A percentile compares a stretch with the other conserved stretches of the same genome.
Conservation (phyloP, 2,113 vertebrate species). For the Salvelinus namaycush region DNA sequence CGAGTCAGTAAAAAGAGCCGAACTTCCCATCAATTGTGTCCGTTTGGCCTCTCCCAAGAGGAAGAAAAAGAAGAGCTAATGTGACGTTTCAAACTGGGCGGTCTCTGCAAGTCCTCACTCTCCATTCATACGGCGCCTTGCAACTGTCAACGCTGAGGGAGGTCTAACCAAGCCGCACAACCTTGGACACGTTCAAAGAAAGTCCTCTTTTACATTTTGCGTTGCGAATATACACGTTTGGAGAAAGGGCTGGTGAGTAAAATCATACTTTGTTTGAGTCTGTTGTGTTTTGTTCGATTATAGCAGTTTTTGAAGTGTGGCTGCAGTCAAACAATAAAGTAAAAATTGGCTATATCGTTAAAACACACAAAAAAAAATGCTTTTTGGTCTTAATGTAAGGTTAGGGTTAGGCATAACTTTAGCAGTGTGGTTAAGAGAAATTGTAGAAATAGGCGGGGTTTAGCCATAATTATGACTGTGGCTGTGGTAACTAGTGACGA, state of each 20-base stretch:
- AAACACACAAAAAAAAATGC: not conserved
- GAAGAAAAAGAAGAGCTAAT: no score
- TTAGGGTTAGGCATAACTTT: no score
- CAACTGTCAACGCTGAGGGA: not conserved
- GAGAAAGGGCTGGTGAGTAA: slow-evolving; percentile 54
- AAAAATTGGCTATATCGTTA: not conserved
- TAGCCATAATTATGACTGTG: no score
- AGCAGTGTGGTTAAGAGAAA: no score
- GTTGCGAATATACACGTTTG: not conserved
- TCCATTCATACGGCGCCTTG: not conserved
- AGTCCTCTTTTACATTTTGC: not conserved
- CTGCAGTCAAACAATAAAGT: slow-evolving; percentile 18
- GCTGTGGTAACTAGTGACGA: no score
- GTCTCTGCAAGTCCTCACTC: not conserved
- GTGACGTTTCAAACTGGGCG: no score
- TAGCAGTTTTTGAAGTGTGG: slow-evolving; percentile 14
- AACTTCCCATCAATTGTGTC: no score
- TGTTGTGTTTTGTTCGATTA: not conserved
- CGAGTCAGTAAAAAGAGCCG: no score
- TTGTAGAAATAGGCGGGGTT: no score
- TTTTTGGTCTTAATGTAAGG: no score
- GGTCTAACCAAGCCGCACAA: slow-evolving; percentile 7
- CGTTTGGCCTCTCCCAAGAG: no score
- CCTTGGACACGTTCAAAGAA: slow-evolving; percentile 15
- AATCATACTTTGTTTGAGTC: not conserved